Base-by-base conservation (phyloP, 2,797 vertebrate genomes). In the Silurus aristotelis region DNA sequence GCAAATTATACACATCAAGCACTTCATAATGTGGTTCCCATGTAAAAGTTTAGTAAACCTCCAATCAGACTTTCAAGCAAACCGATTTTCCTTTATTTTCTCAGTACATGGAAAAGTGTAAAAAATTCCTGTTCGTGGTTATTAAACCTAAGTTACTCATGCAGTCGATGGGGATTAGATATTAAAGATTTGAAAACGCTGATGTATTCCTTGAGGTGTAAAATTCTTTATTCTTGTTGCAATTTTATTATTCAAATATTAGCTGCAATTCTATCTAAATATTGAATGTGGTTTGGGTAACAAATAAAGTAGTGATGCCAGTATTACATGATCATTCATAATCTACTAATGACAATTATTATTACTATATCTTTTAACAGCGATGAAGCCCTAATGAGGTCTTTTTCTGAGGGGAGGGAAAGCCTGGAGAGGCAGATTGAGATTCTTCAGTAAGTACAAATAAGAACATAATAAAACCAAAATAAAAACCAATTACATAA, bases 351-450 rank as follows among this genome's bases (percentile, higher is more conserved):
- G 19, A 66, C 19, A 3, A 6, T 48, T 6, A 56, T 46, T 73
- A 38, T 61, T 10, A 38, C 48, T 76, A 64, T 5, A 68, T 83
- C 14, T 55, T 83, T 89, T 72, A 91, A 5, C 93, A 99, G 98
- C 93, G 97, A 98, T 52, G 94, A 97, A 90, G 96, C 96, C 92
- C 93, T 98, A 82, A 96, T 99, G 90, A 95, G 94, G 86, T 96
- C 95, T 13, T 98, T 97, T 90, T 94, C 95, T 6, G 97, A 99
- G 87, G 97, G 99, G 89, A 95, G 96, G 90, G 97, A 96, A 87
- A 94, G 95, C 90, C 93, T 99, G 91, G 96, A 97, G 94, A 95
- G 94, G 88, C 98, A 99, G 94, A 97, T 99, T 84, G 96, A 97
- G 92, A 94, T 99, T 63, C 94, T 99, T 88, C 98, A 99, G 98